Conservation (phyloP, 2,888 invertebrate species). For the Lochmaea capreae region DNA sequence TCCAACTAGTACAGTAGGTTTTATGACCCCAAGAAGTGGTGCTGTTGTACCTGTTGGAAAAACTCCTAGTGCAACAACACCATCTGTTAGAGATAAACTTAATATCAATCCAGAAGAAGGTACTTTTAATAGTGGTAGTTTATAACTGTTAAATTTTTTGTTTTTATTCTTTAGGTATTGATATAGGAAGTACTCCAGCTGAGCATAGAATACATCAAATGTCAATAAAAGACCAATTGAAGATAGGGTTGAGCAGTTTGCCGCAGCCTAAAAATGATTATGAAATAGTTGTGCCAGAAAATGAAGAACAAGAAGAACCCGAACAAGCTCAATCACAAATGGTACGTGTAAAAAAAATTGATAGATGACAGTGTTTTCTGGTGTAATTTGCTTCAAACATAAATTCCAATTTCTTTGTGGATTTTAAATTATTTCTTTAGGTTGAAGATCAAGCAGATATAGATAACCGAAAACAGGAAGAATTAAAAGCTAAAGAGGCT, state of each 20-base stretch:
- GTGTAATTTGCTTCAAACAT: too few species aligned
- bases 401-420: too few species aligned
- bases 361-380: too few species aligned
- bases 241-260: slow-evolving; percentile 81
- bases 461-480: slow-evolving; percentile 77
- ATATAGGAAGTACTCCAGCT: slow-evolving; percentile 78
- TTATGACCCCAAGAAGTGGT: slow-evolving; percentile 69
- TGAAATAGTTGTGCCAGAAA: slow-evolving; percentile 96
- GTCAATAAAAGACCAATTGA: slow-evolving; percentile 78
- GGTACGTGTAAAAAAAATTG: slow-evolving; percentile 30
- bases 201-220: slow-evolving; percentile 76
- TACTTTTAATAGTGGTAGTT: background rate
- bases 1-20: slow-evolving; percentile 69
- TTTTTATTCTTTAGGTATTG: slow-evolving; percentile 60
- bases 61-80: slow-evolving; percentile 63
- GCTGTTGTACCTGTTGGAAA: slow-evolving; percentile 64
- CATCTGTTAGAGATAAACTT: slow-evolving; percentile 90
- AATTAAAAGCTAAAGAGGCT: slow-evolving; percentile 77
- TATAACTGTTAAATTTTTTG: background rate
- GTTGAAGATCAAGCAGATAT: slow-evolving; percentile 90
- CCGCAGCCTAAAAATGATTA: slow-evolving; percentile 97
- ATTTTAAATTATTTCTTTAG: slow-evolving; percentile 14
- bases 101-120: slow-evolving; percentile 94
- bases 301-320: slow-evolving; percentile 70
- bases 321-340: slow-evolving; percentile 57